Evolutionary conservation across 2,888 invertebrate species (phyloP).

Genomic region (Eupithecia subfuscata): DNA sequence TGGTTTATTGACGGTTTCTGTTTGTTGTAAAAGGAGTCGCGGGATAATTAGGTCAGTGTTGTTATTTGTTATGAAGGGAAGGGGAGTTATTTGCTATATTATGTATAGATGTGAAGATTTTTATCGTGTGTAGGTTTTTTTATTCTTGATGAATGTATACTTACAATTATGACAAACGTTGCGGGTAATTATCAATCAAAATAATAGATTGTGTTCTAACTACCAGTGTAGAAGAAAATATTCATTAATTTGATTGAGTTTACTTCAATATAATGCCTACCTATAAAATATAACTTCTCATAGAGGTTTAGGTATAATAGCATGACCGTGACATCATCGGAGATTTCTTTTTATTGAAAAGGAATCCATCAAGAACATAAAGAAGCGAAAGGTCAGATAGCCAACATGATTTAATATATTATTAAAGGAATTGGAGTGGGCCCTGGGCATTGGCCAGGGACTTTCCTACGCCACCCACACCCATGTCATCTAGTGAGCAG

Average conservation of each 20-base stretch:
- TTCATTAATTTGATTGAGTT: neutral
- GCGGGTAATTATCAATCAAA: neutral
- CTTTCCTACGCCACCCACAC: conserved; percentile 38
- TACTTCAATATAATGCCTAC: neutral
- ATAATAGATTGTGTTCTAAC: neutral
- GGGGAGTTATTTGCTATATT: neutral
- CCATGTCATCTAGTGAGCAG: conserved; percentile 61
- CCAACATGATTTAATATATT: conserved; percentile 35
- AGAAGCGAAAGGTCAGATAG: conserved; percentile 1
- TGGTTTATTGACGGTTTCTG: conserved; percentile 27
- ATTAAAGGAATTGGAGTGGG: conserved; percentile 41
- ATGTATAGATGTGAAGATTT: neutral
- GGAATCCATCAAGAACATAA: conserved; percentile 5
- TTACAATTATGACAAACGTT: neutral
- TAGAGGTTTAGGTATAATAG: neutral
- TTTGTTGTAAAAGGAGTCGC: conserved; percentile 7
- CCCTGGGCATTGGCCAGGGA: conserved; percentile 36
- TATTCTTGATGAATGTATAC: neutral
- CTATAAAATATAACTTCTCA: neutral
- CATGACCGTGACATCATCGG: neutral
- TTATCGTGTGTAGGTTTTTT: neutral
- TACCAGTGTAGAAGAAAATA: neutral
- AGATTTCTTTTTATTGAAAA: neutral
- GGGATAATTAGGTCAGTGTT: conserved; percentile 8
- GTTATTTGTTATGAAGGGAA: neutral